A percentile compares a stretch with the other conserved stretches of the same genome.
Evolutionary conservation across 2,113 vertebrate genomes (phyloP).

Genomic region (Phoxinus phoxinus): DNA sequence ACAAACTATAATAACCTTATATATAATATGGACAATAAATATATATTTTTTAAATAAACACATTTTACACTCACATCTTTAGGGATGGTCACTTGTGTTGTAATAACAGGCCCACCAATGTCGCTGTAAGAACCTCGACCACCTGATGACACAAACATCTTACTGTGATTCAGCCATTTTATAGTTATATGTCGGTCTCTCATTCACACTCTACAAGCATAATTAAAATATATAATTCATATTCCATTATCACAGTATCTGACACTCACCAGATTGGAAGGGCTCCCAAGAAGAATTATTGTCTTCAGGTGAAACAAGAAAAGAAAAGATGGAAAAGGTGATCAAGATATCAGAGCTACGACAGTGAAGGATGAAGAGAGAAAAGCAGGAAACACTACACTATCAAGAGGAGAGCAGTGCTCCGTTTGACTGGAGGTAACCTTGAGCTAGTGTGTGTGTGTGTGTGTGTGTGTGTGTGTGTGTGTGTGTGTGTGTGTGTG

Average conservation of each 20-base stretch:
- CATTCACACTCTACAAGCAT: neutral
- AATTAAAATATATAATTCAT: slow-evolving; percentile 8
- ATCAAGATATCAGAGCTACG: slow-evolving; percentile 54
- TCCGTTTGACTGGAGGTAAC: slow-evolving; percentile 42
- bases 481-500: slow-evolving; percentile 11
- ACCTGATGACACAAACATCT: slow-evolving; percentile 64
- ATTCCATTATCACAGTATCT: neutral
- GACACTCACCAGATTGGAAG: slow-evolving; percentile 74
- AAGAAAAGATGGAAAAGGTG: slow-evolving; percentile 56
- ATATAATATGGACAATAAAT: neutral
- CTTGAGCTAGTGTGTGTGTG: slow-evolving; percentile 22
- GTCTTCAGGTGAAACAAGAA: slow-evolving; percentile 66
- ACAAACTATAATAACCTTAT: neutral
- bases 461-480: neutral
- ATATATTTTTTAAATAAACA: too few species aligned
- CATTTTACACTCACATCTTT: slow-evolving; percentile 88
- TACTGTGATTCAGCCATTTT: slow-evolving; percentile 16
- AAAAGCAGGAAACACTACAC: slow-evolving; percentile 37
- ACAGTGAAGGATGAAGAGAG: slow-evolving; percentile 33
- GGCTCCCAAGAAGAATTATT: slow-evolving; percentile 78
- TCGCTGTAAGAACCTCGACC: slow-evolving; percentile 93
- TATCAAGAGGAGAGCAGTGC: slow-evolving; percentile 23
- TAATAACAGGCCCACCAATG: slow-evolving; percentile 95
- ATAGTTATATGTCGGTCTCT: neutral
- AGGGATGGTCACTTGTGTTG: slow-evolving; percentile 98